These are phyloP conservation scores for Chelonia mydas DNA, from an alignment of 2,797 vertebrate species.

Conservation along the genomic window DNA sequence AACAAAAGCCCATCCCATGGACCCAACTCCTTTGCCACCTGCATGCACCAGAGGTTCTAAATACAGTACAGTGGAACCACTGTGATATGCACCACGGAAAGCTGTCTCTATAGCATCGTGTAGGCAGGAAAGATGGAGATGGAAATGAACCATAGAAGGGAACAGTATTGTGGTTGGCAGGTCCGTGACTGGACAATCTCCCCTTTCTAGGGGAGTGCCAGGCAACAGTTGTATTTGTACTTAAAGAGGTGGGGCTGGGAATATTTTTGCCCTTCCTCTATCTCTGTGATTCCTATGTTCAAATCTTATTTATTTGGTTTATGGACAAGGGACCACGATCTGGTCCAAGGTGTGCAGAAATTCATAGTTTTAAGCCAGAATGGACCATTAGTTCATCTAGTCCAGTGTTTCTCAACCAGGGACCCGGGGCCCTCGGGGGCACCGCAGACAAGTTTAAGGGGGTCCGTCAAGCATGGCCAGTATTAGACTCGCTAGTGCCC, in stretches of 20 bases:
- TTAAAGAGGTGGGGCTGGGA: background rate
- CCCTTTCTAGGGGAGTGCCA: background rate
- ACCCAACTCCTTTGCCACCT: background rate
- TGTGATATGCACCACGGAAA: background rate
- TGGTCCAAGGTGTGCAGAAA: background rate
- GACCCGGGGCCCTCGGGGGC: too few relatives aligned
- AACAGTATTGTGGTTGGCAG: background rate
- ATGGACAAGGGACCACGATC: background rate
- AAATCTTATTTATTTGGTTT: background rate
- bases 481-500: too few relatives aligned
- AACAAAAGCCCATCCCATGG: background rate
- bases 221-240: background rate
- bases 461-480: too few relatives aligned
- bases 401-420: too few relatives aligned
- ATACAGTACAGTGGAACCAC: background rate
- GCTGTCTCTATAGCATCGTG: background rate
- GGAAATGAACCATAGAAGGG: background rate
- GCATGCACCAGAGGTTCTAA: background rate
- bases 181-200: background rate
- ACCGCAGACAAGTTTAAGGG: too few relatives aligned
- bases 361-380: too few relatives aligned
- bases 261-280: background rate
- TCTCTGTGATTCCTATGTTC: rapidly evolving
- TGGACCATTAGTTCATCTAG: too few relatives aligned
- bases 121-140: background rate